Evolutionary conservation across 1,140 invertebrate genomes (phyloP), one percentile per base, ranked within the genome.

Genomic region (Plodia interpunctella): DNA sequence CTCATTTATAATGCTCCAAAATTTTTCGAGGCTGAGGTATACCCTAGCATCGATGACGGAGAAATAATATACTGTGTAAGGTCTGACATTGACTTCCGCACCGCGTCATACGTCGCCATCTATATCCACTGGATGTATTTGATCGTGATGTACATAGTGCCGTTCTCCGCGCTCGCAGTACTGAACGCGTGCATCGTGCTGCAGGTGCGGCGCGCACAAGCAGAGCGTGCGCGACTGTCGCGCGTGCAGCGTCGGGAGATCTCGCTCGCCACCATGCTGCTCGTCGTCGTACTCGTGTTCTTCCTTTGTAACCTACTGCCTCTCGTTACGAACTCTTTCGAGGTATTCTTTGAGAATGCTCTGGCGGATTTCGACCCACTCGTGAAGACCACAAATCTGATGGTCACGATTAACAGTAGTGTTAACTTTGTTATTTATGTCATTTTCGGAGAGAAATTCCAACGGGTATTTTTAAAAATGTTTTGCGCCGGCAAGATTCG

Each of bases 361-460:
- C 80, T 94, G 78, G 94, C 90, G 61, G 91, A 91, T 63, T 78
- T 94, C 72, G 90, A 97, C 77, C 93, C 96, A 50, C 88, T 99
- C 51, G 95, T 98, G 6, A 97, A 95, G 72, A 91, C 92, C 6
- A 95, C 95, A 66, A 98, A 99, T 84, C 92, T 99, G n/a, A 91
- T 99, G 25, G 97, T 99, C 10, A 98, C 96, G 21, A 94, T 99
- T 70, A 99, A 99, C 90, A 98, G 97, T 71, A 98, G 97, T 68
- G 96, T 98, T 32, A 99, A 99, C 85, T 99, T 99, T 82, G 94
- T 99, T 55, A 97, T 99, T 63, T 99, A 99, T 88, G 97, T 98
- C 61, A 97, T 98, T 35, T 98, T 98, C 80, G 98, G 98, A 0
- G 96, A 98, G 77, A 98, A 99, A 80, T 99, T 99, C 89, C 96